Conservation (phyloP, 2,888 invertebrate genomes). For the Dasysyrphus tricinctus region DNA sequence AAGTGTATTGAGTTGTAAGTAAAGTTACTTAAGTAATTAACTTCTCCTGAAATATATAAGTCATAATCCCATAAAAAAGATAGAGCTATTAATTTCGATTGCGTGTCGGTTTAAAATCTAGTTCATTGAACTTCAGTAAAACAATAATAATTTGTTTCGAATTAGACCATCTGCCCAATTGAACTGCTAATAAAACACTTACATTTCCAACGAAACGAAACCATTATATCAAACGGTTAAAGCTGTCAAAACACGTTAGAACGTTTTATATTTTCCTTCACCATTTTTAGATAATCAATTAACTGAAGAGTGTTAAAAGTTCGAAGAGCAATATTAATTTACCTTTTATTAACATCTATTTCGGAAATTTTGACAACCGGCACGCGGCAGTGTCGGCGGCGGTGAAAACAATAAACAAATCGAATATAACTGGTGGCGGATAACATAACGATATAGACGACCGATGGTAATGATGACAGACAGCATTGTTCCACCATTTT, state of each 20-base stretch:
- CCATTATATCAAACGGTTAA: neutral
- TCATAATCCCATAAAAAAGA: neutral
- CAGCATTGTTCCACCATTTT: neutral
- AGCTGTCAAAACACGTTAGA: constrained; percentile 16
- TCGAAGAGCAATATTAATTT: constrained; percentile 1
- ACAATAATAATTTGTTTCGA: neutral
- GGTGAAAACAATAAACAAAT: constrained; percentile 29
- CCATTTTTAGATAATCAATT: constrained; percentile 24
- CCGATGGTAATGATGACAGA: neutral
- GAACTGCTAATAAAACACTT: constrained; percentile 6
- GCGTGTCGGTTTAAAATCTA: neutral
- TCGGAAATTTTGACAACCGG: constrained; percentile 4
- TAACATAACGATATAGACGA: constrained; percentile 1
- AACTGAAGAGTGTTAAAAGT: constrained; percentile 17
- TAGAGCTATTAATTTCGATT: neutral
- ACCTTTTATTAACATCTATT: constrained; percentile 27
- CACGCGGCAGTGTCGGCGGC: neutral
- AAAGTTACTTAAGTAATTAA: neutral
- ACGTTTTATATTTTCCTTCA: neutral
- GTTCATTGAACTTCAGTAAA: neutral
- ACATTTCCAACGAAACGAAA: neutral
- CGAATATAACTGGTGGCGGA: neutral
- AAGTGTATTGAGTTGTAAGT: too few species aligned
- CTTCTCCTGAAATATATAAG: neutral
- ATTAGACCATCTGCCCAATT: constrained; percentile 5